Conservation (phyloP, 2,113 vertebrate genomes). For the Apodemus sylvaticus region DNA sequence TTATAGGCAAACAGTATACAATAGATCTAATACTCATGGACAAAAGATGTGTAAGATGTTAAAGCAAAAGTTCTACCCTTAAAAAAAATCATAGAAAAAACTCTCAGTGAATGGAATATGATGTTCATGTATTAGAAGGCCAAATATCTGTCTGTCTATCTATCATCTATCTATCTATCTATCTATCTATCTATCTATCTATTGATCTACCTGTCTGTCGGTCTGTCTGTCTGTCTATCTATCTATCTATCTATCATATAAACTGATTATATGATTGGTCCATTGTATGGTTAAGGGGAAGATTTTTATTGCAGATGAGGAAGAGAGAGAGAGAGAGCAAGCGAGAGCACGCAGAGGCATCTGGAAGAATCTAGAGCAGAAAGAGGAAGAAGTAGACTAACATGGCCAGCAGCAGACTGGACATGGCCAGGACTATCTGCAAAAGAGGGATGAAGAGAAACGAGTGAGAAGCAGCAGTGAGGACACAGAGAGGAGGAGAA, state of each 20-base stretch:
- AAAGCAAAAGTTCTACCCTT: not conserved
- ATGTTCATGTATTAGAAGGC: not conserved
- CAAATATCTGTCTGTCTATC: not conserved
- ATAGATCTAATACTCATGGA: not conserved
- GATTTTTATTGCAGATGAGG: not conserved
- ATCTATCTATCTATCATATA: no score
- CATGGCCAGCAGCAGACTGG: not conserved
- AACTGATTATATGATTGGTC: not conserved
- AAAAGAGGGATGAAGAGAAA: not conserved
- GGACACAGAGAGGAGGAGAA: not conserved
- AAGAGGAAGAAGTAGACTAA: not conserved
- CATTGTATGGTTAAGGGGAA: not conserved
- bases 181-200: no score
- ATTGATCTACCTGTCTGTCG: no score
- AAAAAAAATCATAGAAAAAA: not conserved
- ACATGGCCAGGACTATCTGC: not conserved
- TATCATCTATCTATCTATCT: no score
- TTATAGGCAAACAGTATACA: not conserved
- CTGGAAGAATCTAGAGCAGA: not conserved
- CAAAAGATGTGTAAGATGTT: not conserved
- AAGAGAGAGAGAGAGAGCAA: no score
- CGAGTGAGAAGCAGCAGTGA: no score
- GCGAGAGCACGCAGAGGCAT: not conserved
- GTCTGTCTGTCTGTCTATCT: no score
- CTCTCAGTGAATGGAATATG: not conserved